Evolutionary conservation across 2,797 vertebrate species (phyloP).

Genomic region (Diceros bicornis): DNA sequence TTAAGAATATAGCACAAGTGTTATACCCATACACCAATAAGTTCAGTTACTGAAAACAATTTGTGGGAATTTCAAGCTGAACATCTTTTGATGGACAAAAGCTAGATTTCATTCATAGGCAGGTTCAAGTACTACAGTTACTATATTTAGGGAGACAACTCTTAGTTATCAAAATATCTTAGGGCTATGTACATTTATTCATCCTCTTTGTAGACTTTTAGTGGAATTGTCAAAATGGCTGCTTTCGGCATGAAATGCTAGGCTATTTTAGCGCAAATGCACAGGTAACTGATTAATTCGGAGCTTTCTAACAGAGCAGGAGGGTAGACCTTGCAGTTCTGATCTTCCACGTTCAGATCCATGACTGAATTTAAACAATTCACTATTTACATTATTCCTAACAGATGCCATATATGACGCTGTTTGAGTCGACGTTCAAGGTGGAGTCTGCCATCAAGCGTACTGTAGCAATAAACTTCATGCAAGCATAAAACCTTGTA

Average conservation of each 20-base stretch:
- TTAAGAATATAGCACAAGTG: neutral
- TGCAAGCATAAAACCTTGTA: slow-evolving; percentile 48
- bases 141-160: neutral
- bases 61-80: neutral
- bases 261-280: neutral
- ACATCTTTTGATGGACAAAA: neutral
- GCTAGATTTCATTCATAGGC: neutral
- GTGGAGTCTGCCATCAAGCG: slow-evolving; percentile 74
- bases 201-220: neutral
- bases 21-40: neutral
- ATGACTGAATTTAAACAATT: slow-evolving; percentile 37
- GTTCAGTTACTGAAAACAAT: neutral
- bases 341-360: neutral
- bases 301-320: neutral
- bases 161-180: neutral
- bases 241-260: neutral
- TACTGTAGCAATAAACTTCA: slow-evolving; percentile 82
- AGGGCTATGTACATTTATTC: neutral
- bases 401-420: slow-evolving; percentile 76
- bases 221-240: neutral
- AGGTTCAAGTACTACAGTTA: neutral
- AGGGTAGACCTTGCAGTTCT: neutral
- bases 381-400: slow-evolving; percentile 66
- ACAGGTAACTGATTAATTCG: neutral
- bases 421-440: slow-evolving; percentile 66